Evolutionary conservation across 2,797 vertebrate species (phyloP), one percentile per base, ranked within the genome.

Genomic region (Silurus lanzhouensis): DNA sequence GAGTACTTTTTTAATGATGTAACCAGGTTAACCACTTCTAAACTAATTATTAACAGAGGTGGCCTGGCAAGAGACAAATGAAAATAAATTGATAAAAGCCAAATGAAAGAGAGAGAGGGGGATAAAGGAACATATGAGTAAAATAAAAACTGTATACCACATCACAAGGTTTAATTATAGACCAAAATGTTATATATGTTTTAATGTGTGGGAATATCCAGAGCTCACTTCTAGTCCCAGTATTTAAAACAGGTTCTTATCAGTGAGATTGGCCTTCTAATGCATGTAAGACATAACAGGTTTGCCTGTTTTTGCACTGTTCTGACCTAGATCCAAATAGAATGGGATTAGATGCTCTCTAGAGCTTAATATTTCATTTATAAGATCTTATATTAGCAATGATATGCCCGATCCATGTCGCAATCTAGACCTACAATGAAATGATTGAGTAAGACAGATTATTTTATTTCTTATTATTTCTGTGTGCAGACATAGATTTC

Each of bases 341-440:
- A 90, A 86, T 91, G 80, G 90, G 64, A 91, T 89, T 89, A 87
- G 87, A 87, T 87, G 90, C 83, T 84, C 77, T 82, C 77, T n/a
- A 55, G 61, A 60, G 74, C 68, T 78, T 77, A 84, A 68, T 63
- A 81, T 84, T 77, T 78, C 87, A 60, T 84, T 86, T 57, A 68
- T 78, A 71, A n/a, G 3, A 66, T 86, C 78, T 82, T 61, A 83
- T 88, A 74, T 52, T 83, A 63, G 27, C 57, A 0, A 60, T 84
- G 63, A 70, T 67, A 86, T 64, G 25, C 83, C 67, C 58, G 76
- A 46, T 83, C 9, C n/a, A 25, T 20, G 25, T 58, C 67, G 8
- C 55, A 25, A 67, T 81, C 19, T 70, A 67, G 48, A 58, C 64
- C 15, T 58, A 52, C 9, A 20, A 80, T 17, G 4, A 55, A 67